Evolutionary conservation across 2,797 vertebrate species (phyloP).

Genomic region (Podargus strigoides): DNA sequence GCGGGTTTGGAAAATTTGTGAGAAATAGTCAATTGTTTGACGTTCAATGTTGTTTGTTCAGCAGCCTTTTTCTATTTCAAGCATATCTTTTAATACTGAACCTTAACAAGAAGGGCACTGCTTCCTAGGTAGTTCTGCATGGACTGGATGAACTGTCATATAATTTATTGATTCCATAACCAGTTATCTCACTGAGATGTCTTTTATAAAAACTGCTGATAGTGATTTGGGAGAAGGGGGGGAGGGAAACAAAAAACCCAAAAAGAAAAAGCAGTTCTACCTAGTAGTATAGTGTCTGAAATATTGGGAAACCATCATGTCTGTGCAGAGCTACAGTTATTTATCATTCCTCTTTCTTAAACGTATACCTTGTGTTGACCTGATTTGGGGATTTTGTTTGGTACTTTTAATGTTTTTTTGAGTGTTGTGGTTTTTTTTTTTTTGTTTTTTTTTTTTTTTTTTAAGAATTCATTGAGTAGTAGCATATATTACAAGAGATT

Average conservation of each 20-base stretch:
- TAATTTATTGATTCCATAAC: constrained; percentile 67
- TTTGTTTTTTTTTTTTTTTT: background rate
- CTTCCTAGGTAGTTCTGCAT: constrained; percentile 19
- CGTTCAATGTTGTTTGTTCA: constrained; percentile 68
- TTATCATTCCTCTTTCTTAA: background rate
- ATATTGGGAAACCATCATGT: background rate
- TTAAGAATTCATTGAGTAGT: background rate
- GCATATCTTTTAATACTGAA: constrained; percentile 67
- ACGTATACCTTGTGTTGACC: background rate
- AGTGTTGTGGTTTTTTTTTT: too few relatives aligned
- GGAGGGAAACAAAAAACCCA: background rate
- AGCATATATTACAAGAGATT: background rate
- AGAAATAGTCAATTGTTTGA: constrained; percentile 69
- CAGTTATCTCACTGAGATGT: constrained; percentile 59
- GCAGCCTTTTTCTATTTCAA: constrained; percentile 66
- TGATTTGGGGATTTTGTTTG: background rate
- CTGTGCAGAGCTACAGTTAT: constrained; percentile 16
- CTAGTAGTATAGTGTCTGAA: constrained; percentile 14
- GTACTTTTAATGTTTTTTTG: background rate
- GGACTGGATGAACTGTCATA: constrained; percentile 62
- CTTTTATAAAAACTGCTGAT: constrained; percentile 65
- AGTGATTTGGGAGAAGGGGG: constrained; percentile 35
- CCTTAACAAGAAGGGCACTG: constrained; percentile 58
- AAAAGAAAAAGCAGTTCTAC: background rate
- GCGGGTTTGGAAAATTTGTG: constrained; percentile 47